phyloP scores from a whole-genome alignment of 2,888 invertebrate genomes.

The Phengaris alcon region DNA sequence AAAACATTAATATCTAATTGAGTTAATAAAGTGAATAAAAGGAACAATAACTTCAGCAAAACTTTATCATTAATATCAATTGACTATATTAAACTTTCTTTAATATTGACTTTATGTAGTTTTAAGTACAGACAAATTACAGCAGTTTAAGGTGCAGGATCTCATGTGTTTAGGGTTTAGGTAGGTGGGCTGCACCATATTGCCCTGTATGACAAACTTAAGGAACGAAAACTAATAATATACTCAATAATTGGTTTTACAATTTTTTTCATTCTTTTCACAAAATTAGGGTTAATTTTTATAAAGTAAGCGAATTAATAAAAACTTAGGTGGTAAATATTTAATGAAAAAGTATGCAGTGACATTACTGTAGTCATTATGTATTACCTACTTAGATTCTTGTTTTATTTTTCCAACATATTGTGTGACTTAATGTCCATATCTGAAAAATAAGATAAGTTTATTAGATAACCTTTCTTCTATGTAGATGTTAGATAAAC shows the following conservation, averaged over 20 bases:
- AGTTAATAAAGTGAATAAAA: no score
- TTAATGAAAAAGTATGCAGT: slow-evolving; percentile 38
- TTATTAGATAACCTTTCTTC: background rate
- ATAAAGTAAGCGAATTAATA: slow-evolving; percentile 21
- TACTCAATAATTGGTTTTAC: slow-evolving; percentile 13
- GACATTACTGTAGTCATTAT: slow-evolving; percentile 56
- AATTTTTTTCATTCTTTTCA: slow-evolving; percentile 24
- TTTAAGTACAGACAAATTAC: no score
- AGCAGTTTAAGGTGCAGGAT: no score
- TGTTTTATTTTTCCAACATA: background rate
- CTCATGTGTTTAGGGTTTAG: no score
- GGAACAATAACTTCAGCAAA: no score
- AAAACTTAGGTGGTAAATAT: slow-evolving; percentile 18
- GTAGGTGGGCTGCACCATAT: background rate
- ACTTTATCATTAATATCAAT: no score
- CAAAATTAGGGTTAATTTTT: slow-evolving; percentile 9
- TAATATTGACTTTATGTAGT: no score
- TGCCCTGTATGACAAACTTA: background rate
- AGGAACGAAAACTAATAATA: background rate
- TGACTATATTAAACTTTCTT: no score
- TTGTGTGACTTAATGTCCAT: slow-evolving; percentile 67
- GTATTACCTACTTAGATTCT: background rate
- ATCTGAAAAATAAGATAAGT: slow-evolving; percentile 59
- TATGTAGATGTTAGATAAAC: no score
- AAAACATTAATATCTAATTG: no score